Conservation (phyloP, 2,113 vertebrate species). For the Tragulus kanchil region DNA sequence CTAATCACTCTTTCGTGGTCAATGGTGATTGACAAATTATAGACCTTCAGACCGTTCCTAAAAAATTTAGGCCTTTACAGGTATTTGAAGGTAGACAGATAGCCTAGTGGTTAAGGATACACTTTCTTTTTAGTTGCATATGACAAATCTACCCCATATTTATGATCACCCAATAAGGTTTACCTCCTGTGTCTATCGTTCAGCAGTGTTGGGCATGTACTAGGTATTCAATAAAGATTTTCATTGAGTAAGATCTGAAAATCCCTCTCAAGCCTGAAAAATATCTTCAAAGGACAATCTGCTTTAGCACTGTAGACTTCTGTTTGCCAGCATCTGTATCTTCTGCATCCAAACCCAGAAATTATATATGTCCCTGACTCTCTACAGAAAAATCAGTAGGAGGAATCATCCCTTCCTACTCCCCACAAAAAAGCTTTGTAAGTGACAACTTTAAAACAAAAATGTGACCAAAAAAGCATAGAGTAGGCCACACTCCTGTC, state of each 20-base stretch:
- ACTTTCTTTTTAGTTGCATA: neutral
- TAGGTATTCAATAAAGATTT: constrained; percentile 29
- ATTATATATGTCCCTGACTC: neutral
- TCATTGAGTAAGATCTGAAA: constrained; percentile 14
- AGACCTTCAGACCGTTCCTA: neutral
- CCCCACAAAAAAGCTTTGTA: neutral
- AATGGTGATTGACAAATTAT: constrained; percentile 31
- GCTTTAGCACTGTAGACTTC: constrained; percentile 9
- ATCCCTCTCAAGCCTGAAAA: neutral
- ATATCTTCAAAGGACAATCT: neutral
- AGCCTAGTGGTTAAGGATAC: neutral
- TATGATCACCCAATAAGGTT: neutral
- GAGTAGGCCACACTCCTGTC: neutral
- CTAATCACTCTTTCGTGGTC: neutral
- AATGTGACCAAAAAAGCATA: neutral
- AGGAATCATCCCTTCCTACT: neutral
- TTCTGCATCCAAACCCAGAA: neutral
- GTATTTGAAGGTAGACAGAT: neutral
- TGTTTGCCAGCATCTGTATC: neutral
- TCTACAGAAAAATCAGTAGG: neutral
- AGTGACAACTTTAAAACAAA: neutral
- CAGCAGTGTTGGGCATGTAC: neutral
- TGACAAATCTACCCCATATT: neutral
- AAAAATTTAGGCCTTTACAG: neutral
- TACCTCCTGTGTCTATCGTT: too few relatives aligned